Base-by-base conservation (phyloP, 2,113 vertebrate genomes). In the Todiramphus chloris region DNA sequence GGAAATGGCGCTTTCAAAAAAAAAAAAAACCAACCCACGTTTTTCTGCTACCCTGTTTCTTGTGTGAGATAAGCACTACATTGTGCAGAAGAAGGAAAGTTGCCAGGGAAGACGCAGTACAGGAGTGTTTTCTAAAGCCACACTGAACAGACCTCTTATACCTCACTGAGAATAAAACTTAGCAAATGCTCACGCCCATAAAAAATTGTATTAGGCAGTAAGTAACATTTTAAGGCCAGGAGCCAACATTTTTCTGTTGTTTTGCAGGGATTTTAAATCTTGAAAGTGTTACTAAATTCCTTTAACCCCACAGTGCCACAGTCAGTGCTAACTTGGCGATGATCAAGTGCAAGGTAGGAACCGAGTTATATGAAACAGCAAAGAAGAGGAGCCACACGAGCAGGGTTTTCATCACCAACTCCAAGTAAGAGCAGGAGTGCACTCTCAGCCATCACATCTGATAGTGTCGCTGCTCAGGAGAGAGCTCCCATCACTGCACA, bases 81-180 rank as follows among this genome's bases (percentile, higher is more conserved):
- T 5, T 51, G 62, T 62, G 19, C 12, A 94, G 51, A 72, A 70
- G 68, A 5, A n/a, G 33, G 33, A 76, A 73, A 82, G 19, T 7
- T 66, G 69, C 77, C 92, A 96, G 94, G 85, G 86, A 97, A 95
- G 74, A 64, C 78, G 80, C 20, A 93, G 91, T 73, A 89, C 19
- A 43, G 7, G 28, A 43, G 39, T 5, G 86, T 97, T 97, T 96
- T 96, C 89, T 90, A 95, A 93, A 96, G 80, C 66, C 43, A 33
- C 63, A 69, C 19, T 84, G 90, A 94, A 85, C 48, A 89, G 59
- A 83, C 46, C 86, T 85, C 94, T 85, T 81, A 43, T 28, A 93
- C 70, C 92, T 87, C 91, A 70, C 37, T 62, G 51, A 96, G 86
- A 97, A 94, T 95, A 97, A 94, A 95, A 91, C 30, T 83, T 95